phyloP scores from a whole-genome alignment of 23 tunicate species.

The Clavelina lepadiformis region DNA sequence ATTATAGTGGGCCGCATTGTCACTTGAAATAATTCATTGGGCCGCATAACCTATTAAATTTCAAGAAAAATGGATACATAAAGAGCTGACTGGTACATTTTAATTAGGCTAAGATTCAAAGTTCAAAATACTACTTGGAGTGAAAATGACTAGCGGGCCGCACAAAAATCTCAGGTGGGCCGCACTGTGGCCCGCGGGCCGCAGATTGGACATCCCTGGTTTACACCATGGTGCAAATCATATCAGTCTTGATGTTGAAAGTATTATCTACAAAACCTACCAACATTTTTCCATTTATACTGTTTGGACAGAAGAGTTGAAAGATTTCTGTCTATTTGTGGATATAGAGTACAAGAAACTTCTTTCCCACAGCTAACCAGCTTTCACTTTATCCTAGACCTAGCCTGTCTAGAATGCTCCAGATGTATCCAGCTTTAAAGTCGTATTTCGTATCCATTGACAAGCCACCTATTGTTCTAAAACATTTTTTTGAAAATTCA shows the following conservation, averaged over 20 bases:
- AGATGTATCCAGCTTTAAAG: constrained; percentile 11
- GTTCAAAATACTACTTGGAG: too few relatives aligned
- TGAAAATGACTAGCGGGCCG: too few relatives aligned
- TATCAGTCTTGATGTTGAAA: constrained; percentile 14
- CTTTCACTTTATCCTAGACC: constrained; percentile 35
- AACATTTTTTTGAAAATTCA: constrained; percentile 7
- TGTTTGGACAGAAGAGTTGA: constrained; percentile 22
- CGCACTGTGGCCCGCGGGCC: too few relatives aligned
- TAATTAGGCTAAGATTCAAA: too few relatives aligned
- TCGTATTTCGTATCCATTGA: constrained; percentile 23
- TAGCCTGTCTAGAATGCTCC: constrained; percentile 25
- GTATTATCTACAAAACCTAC: constrained; percentile 23
- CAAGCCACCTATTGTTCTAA: constrained; percentile 20
- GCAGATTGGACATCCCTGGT: too few relatives aligned
- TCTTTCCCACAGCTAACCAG: constrained; percentile 34
- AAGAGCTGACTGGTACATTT: too few relatives aligned
- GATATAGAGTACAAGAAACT: constrained; percentile 22
- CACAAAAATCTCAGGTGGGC: too few relatives aligned
- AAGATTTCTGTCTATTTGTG: constrained; percentile 11
- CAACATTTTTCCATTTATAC: too few relatives aligned
- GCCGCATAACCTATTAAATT: too few relatives aligned
- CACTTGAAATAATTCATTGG: too few relatives aligned
- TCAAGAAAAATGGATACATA: too few relatives aligned
- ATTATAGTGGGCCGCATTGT: too few relatives aligned
- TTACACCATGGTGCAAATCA: constrained; percentile 25